Evolutionary conservation across 2,797 vertebrate genomes (phyloP).

Genomic region (Furcifer pardalis): DNA sequence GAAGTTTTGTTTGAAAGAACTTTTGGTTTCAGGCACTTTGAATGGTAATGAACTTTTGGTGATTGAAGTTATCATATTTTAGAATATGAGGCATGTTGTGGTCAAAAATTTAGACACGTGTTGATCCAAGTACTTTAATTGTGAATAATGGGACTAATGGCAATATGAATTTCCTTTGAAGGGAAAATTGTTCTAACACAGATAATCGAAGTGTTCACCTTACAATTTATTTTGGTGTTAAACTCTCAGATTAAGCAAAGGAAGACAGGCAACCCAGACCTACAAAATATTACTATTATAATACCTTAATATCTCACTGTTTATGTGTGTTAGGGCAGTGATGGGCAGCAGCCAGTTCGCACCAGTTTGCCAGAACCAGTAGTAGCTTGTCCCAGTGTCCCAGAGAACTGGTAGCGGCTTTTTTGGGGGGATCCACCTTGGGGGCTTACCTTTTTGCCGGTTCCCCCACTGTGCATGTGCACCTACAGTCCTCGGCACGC

Average conservation of each 20-base stretch:
- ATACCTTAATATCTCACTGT: too few species aligned
- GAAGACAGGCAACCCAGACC: background rate
- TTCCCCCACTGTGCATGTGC: too few species aligned
- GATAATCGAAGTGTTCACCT: slow-evolving; percentile 10
- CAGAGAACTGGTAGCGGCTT: too few species aligned
- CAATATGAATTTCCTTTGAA: slow-evolving; percentile 11
- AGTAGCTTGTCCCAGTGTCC: too few species aligned
- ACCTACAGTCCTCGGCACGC: too few species aligned
- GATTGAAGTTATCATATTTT: background rate
- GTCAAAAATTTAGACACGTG: background rate
- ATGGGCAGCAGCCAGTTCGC: too few species aligned
- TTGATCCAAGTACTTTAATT: slow-evolving; percentile 20
- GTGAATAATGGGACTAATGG: fast-evolving
- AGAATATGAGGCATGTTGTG: slow-evolving; percentile 12
- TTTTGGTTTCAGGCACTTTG: slow-evolving; percentile 38
- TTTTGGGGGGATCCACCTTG: too few species aligned
- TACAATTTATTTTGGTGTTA: background rate
- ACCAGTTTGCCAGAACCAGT: too few species aligned
- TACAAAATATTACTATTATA: too few species aligned
- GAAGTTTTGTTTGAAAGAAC: slow-evolving; percentile 32
- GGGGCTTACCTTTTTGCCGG: too few species aligned
- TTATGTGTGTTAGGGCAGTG: too few species aligned
- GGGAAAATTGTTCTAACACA: background rate
- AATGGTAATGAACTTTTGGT: background rate
- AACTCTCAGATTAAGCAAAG: background rate